Evolutionary conservation across 2,888 invertebrate genomes (phyloP).

Genomic region (Tryphoninae sp.): DNA sequence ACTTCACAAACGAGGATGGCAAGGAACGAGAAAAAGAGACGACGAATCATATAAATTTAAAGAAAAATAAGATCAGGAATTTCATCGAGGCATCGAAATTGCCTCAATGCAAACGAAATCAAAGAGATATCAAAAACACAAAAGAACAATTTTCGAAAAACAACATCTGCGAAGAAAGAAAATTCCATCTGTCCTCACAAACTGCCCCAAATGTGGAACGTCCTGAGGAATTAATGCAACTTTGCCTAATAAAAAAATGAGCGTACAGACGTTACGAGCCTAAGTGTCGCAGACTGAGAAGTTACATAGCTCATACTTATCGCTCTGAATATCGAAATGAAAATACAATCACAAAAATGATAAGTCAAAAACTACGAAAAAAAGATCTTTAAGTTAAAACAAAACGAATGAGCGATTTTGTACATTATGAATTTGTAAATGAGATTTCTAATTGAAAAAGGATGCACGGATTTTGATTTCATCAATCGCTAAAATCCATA

Average conservation of each 20-base stretch:
- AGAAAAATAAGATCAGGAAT: background rate
- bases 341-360: background rate
- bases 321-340: background rate
- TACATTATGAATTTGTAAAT: constrained; percentile 21
- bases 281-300: constrained; percentile 24
- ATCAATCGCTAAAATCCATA: background rate
- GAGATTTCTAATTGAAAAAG: background rate
- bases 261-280: background rate
- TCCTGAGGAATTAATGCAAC: background rate
- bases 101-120: constrained; percentile 52
- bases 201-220: background rate
- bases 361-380: background rate
- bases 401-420: constrained; percentile 17
- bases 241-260: background rate
- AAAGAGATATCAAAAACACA: constrained; percentile 59
- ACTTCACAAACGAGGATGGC: background rate
- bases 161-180: background rate
- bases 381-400: background rate
- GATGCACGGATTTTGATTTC: background rate
- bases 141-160: constrained; percentile 19
- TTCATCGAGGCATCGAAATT: constrained; percentile 23
- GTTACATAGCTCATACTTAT: constrained; percentile 12
- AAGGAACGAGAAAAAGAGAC: constrained; percentile 18
- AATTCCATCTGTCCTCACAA: background rate
- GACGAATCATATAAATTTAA: background rate